A percentile compares a stretch with the other conserved stretches of the same genome.
Evolutionary conservation across 2,888 invertebrate species (phyloP).

Genomic region (Drosophila fungiperda): DNA sequence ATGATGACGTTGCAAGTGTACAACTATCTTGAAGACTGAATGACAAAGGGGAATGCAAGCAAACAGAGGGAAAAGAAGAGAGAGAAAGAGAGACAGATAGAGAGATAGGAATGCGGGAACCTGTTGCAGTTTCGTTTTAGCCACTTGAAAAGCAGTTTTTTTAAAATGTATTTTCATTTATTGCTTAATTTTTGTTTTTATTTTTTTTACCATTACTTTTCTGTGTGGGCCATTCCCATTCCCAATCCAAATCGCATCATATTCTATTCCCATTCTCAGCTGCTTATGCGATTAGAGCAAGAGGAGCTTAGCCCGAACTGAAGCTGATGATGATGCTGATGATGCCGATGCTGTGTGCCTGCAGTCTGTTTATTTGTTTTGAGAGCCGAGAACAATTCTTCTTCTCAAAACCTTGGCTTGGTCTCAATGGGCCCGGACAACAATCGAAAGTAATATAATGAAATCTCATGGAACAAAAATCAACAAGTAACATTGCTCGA

Average conservation of each 20-base stretch:
- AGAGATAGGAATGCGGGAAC: slow-evolving; percentile 32
- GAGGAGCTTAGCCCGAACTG: slow-evolving; percentile 50
- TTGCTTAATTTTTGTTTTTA: slow-evolving; percentile 74
- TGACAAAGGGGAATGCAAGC: slow-evolving; percentile 10
- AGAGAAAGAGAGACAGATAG: neutral
- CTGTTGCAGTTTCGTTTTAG: slow-evolving; percentile 59
- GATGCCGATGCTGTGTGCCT: slow-evolving; percentile 3
- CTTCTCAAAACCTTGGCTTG: slow-evolving; percentile 36
- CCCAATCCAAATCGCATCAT: neutral
- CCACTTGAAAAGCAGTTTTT: slow-evolving; percentile 77
- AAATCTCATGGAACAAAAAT: slow-evolving; percentile 65
- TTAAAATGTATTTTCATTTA: slow-evolving; percentile 77
- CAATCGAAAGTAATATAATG: slow-evolving; percentile 80
- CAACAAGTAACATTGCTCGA: slow-evolving; percentile 3
- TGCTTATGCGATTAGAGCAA: slow-evolving; percentile 73
- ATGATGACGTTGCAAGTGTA: slow-evolving; percentile 55
- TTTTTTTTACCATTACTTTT: slow-evolving; percentile 35
- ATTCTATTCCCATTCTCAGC: slow-evolving; percentile 36
- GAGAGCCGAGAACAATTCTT: slow-evolving; percentile 50
- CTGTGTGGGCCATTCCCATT: slow-evolving; percentile 53
- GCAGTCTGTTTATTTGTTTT: slow-evolving; percentile 72
- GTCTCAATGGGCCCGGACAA: slow-evolving; percentile 67
- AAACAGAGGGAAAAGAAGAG: neutral
- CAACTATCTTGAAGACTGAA: slow-evolving; percentile 19
- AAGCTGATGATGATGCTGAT: slow-evolving; percentile 13